Evolutionary conservation across 2,797 vertebrate genomes (phyloP).

Genomic region (Pseudochaenichthys georgianus): DNA sequence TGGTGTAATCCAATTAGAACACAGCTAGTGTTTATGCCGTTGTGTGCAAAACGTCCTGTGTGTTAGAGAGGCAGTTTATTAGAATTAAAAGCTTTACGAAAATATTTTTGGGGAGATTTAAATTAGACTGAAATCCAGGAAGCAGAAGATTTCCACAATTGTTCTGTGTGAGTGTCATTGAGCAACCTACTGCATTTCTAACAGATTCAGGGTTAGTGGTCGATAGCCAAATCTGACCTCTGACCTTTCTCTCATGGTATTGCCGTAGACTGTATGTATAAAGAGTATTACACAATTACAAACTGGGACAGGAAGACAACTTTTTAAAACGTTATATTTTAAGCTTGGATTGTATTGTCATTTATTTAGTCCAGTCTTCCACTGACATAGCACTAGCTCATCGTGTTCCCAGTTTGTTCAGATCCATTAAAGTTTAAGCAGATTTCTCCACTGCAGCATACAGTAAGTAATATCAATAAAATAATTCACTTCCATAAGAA

Average conservation of each 20-base stretch:
- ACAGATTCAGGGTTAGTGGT: slow-evolving; percentile 2
- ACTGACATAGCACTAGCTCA: not conserved
- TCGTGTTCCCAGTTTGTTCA: slow-evolving; percentile 1
- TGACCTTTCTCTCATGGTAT: not conserved
- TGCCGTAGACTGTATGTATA: not conserved
- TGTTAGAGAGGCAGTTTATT: slow-evolving; percentile 40
- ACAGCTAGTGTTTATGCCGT: slow-evolving; percentile 55
- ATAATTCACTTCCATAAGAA: not conserved
- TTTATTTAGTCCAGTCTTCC: not conserved
- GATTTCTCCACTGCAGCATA: slow-evolving; percentile 13
- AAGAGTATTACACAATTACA: too few relatives aligned
- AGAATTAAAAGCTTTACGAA: slow-evolving; percentile 38
- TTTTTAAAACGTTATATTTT: not conserved
- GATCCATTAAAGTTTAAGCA: slow-evolving; percentile 27
- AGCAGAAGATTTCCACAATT: not conserved
- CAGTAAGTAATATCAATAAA: slow-evolving; percentile 9
- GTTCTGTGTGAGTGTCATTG: not conserved
- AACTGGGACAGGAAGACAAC: not conserved
- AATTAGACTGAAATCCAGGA: not conserved
- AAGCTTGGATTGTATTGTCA: not conserved
- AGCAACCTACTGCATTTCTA: not conserved
- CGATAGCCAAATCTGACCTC: slow-evolving; percentile 12
- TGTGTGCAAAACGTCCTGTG: slow-evolving; percentile 41
- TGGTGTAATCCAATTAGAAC: slow-evolving; percentile 78
- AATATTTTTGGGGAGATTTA: slow-evolving; percentile 31